phyloP scores from a whole-genome alignment of 92 coral and sea anemone species.

The Epizoanthus fatuus region DNA sequence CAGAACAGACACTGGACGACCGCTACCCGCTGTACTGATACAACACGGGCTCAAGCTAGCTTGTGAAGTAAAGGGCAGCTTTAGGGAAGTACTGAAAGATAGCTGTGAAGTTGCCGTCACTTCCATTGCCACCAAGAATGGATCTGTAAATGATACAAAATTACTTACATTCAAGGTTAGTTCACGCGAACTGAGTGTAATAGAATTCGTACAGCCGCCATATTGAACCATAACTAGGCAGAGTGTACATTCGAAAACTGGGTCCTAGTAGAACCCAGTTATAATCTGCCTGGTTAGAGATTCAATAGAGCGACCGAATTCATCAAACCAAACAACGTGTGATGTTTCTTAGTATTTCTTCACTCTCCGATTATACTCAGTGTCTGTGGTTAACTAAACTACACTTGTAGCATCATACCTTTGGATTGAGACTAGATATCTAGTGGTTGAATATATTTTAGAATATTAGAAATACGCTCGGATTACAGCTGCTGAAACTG shows the following conservation, averaged over 20 bases:
- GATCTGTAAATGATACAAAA: slow-evolving; percentile 45
- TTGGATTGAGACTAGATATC: background rate
- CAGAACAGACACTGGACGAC: slow-evolving; percentile 74
- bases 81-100: slow-evolving; percentile 65
- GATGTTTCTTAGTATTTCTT: too few species aligned
- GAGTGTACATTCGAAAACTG: too few species aligned
- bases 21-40: slow-evolving; percentile 90
- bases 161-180: slow-evolving; percentile 67
- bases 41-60: slow-evolving; percentile 95
- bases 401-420: background rate
- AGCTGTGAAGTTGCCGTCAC: slow-evolving; percentile 63
- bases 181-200: background rate
- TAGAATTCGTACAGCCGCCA: too few species aligned
- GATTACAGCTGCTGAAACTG: too few species aligned
- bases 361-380: too few species aligned
- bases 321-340: too few species aligned
- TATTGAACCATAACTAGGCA: too few species aligned
- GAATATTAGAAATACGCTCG: background rate
- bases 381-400: too few species aligned
- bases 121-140: slow-evolving; percentile 63
- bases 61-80: slow-evolving; percentile 81
- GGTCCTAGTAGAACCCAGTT: background rate
- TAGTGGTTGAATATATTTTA: background rate
- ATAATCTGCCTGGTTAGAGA: too few species aligned
- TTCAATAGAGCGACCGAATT: too few species aligned